phyloP scores from a whole-genome alignment of 2,888 invertebrate species.

The Leuctra nigra region DNA sequence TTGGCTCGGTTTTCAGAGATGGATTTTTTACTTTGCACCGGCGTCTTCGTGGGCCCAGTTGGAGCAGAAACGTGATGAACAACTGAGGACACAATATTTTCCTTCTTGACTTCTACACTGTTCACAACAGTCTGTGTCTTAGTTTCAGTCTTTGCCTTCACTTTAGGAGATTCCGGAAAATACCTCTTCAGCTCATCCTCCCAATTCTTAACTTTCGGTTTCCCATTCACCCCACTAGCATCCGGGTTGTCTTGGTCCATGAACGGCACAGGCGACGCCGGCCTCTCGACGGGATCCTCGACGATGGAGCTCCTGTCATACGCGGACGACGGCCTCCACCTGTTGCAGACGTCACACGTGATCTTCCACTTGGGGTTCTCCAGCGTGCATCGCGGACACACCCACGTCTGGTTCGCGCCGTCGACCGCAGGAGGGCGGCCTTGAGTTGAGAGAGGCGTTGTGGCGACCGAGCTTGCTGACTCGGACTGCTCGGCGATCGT shows the following conservation, averaged over 20 bases:
- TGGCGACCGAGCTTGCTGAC: conserved; percentile 24
- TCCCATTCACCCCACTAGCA: not conserved
- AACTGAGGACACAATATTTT: not conserved
- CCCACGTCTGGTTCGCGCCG: conserved; percentile 40
- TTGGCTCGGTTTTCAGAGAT: too few species aligned
- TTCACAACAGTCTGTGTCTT: too few species aligned
- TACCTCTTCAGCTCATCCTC: conserved; percentile 34
- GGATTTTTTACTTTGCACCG: conserved; percentile 21
- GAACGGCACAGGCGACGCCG: not conserved
- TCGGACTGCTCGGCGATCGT: conserved; percentile 33
- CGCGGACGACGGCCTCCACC: conserved; percentile 42
- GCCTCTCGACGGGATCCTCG: conserved; percentile 17
- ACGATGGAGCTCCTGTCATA: conserved; percentile 2
- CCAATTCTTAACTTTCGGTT: conserved; percentile 29
- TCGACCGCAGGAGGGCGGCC: conserved; percentile 2
- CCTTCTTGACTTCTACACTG: not conserved
- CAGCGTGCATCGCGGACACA: conserved; percentile 53
- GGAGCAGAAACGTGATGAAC: not conserved
- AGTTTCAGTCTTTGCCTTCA: not conserved
- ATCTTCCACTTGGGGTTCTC: conserved; percentile 55
- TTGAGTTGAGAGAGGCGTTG: conserved; percentile 20
- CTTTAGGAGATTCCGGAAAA: conserved; percentile 25
- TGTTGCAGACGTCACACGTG: conserved; percentile 55
- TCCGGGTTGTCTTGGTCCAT: conserved; percentile 12
- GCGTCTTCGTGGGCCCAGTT: not conserved